Evolutionary conservation across 2,888 invertebrate species (phyloP), one percentile per base, ranked within the genome.

Genomic region (Tinea pellionella): DNA sequence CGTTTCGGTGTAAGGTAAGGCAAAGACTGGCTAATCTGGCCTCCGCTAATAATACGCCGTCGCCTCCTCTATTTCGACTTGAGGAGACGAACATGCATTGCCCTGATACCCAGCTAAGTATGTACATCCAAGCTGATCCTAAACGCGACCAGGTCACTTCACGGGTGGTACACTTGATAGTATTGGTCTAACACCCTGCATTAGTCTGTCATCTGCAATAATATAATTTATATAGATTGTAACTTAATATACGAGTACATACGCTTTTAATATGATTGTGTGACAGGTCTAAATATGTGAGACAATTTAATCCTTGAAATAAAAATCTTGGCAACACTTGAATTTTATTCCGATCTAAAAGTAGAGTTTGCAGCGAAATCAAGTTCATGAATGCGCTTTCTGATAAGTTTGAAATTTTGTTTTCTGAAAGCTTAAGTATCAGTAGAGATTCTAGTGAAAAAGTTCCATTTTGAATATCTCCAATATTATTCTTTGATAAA

Each of bases 341-440:
- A 60, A 90, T 69, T 68, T 88, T 86, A 69, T 91, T 91, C 70
- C 82, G 87, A 64, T 89, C 83, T 59, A 91, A 69, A 62, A 89
- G 78, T 62, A 91, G 72, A 55, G 88, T 86, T 68, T 90, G 89
- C 53, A 90, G 69, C 53, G 83, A 84, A n/a, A 72, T 64, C 51
- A 90, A 73, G 64, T 74, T 81, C 65, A 88, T 82, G 64, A 91
- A 90, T 60, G 90, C 80, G 55, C 88, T 89, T 66, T 88, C 78
- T 15, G 89, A 89, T 56, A 92, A 80, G 66, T 89, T 87, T 59
- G 79, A 80, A 67, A 93, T 89, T 70, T 89, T 87, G 70, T 95
- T 95, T 65, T 91, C 91, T 0, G 92, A 91, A 11, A 94, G 71
- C 69, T 92, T 92, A 57, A 94, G 78, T 63, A 89, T 84, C 67